Evolutionary conservation across 1,140 invertebrate genomes (phyloP).

Genomic region (Calliopsis andreniformis): DNA sequence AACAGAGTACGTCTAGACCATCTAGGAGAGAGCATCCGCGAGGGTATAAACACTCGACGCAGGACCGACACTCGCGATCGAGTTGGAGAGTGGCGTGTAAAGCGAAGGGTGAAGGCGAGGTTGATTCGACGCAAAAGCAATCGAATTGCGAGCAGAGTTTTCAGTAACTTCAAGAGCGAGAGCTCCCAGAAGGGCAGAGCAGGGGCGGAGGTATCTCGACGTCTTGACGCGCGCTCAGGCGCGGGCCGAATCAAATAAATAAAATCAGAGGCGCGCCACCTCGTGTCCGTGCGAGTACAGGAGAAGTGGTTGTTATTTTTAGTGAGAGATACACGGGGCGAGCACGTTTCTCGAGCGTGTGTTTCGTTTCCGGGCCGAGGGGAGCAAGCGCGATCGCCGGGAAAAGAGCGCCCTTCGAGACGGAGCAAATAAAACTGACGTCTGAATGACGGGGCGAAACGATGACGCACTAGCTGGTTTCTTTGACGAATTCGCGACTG

Average conservation of each 20-base stretch:
- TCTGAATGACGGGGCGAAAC: no score
- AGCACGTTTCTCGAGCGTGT: slow-evolving; percentile 20
- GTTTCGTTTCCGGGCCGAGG: slow-evolving; percentile 6
- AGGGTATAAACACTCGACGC: background rate
- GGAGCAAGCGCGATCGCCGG: background rate
- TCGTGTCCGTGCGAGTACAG: background rate
- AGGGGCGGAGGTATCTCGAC: no score
- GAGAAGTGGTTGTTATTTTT: slow-evolving; percentile 41
- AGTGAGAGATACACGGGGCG: slow-evolving; percentile 8
- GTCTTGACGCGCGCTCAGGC: no score
- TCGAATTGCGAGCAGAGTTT: background rate
- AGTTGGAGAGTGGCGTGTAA: background rate
- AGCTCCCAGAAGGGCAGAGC: no score
- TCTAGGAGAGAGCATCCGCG: no score
- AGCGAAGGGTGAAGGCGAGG: background rate
- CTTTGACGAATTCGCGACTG: no score
- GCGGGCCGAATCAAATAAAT: slow-evolving; percentile 5
- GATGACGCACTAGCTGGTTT: no score
- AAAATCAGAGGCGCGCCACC: slow-evolving; percentile 17
- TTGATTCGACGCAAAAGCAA: background rate
- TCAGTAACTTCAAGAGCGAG: background rate
- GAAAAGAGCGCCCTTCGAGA: background rate
- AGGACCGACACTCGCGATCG: background rate
- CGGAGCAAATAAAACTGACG: no score
- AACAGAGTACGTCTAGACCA: no score